Base-by-base conservation (phyloP, 2,113 vertebrate genomes). In the Meriones unguiculatus region DNA sequence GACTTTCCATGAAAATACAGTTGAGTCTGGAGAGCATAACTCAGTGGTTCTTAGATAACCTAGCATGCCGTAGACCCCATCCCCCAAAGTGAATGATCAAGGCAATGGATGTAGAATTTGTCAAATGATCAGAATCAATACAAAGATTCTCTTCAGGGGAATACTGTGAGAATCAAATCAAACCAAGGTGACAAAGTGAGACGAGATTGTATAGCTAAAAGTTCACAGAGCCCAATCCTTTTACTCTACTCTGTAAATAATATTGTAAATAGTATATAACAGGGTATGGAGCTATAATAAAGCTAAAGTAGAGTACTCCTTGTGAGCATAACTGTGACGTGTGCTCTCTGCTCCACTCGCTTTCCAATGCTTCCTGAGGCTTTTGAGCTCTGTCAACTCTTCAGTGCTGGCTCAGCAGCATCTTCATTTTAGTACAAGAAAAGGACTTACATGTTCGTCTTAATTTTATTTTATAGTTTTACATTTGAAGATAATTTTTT, bases 131-230 rank as follows among this genome's bases (percentile, higher is more conserved):
- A 81, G 59, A 32, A 73, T 91, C 93, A 77, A 10, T 28, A 18
- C 57, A 89, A 77, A 90, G n/a, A 85, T 87, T 94, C 91, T 92
- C 59, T 90, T 88, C 86, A n/a, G 52, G 32, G 46, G 3, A 86
- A 96, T 92, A 91, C 46, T 52, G 18, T 86, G 38, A 96, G 93
- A 95, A 82, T 72, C 22, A 89, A 84, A 93, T 82, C 67, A 76
- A 81, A 65, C 57, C 72, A 90, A 82, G 80, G 38, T 1, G 0
- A 25, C 75, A 15, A 78, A 59, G 10, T 94, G 32, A 94, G 7
- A 90, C 38, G 35, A 92, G 41, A 89, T 86, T 11, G 62, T 95
- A 86, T 50, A 54, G 75, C 38, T 90, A 35, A 91, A 87, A 78
- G 84, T 76, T 76, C 85, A 90, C 80, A 41, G 13, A 90, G 64